Base-by-base conservation (phyloP, 1,140 invertebrate genomes). In the Drosophila grimshawi region DNA sequence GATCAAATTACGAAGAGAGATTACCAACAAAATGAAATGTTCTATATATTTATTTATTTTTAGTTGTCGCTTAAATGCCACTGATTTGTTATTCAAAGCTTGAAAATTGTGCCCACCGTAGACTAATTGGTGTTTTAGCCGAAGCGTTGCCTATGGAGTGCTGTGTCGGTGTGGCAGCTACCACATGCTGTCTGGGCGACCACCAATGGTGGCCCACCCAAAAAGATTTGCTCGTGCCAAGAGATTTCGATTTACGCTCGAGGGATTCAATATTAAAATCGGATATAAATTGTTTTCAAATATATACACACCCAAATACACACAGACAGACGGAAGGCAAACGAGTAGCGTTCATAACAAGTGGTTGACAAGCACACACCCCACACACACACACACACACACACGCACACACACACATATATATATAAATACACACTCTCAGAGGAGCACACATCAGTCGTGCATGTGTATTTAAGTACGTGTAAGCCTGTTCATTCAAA, bases 401-500 rank as follows among this genome's bases (percentile, higher is more conserved):
- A 57, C 1, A 52, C 33, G 33, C 35, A 56, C 11, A 49, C 32
- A 39, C 19, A 52, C 51, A n/a, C 10, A 33, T 19, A 19, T 19
- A 19, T 19, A 19, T 19, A 19, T 19, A 19, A 19, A 19, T 19
- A 19, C 19, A 19, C 19, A 19, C 19, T 19, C 19, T 19, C 19
- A 19, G 19, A 19, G 19, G 19, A 19, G 19, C 19, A 19, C 19
- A 19, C 45, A 75, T 46, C 64, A 64, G 67, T 52, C 29, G 78
- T 80, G 82, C 77, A 69, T 75, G 86, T 80, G 79, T 69, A 78
- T 83, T 83, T 77, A 88, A 88, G 78, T 72, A 77, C 78, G 67
- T 73, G 86, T 88, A 88, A 88, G 85, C 85, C 85, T 88, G 85
- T 88, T 88, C 89, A 89, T 88, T 80, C 73, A 88, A 88, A 88